A percentile compares a stretch with the other conserved stretches of the same genome.
phyloP scores from a whole-genome alignment of 2,888 invertebrate genomes.

The Nebria salina region DNA sequence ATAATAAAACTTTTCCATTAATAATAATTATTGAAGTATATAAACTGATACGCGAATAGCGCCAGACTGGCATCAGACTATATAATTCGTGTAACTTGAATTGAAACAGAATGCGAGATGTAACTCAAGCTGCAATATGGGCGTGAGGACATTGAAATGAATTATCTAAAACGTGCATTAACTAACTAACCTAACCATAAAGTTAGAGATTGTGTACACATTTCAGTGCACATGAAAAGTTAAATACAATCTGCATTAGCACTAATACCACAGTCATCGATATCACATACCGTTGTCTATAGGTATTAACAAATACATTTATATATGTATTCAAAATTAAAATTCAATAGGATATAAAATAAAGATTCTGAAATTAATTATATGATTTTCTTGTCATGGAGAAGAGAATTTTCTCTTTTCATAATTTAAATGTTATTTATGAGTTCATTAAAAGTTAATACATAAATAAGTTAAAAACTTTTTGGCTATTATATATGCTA shows the following conservation, averaged over 20 bases:
- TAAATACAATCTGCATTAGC: background rate
- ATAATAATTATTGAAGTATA: background rate
- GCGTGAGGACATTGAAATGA: background rate
- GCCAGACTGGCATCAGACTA: background rate
- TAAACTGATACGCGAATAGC: background rate
- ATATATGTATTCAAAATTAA: too few species aligned
- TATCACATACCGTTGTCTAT: background rate
- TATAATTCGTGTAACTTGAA: conserved; percentile 2
- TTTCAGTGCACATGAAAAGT: background rate
- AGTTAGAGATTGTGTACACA: background rate
- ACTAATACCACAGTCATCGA: background rate
- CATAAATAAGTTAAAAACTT: too few species aligned
- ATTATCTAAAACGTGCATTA: background rate
- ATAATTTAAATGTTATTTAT: too few species aligned
- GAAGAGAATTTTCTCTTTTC: too few species aligned
- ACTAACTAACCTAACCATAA: conserved; percentile 17
- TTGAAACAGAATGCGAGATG: background rate
- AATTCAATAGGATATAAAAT: too few species aligned
- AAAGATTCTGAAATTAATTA: too few species aligned
- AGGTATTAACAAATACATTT: too few species aligned
- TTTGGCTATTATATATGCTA: too few species aligned
- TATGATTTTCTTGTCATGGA: too few species aligned
- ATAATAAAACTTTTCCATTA: background rate
- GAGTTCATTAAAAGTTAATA: too few species aligned
- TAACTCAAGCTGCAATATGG: background rate